Conservation (phyloP, 2,888 invertebrate genomes). For the Lacanobia wlatinum region DNA sequence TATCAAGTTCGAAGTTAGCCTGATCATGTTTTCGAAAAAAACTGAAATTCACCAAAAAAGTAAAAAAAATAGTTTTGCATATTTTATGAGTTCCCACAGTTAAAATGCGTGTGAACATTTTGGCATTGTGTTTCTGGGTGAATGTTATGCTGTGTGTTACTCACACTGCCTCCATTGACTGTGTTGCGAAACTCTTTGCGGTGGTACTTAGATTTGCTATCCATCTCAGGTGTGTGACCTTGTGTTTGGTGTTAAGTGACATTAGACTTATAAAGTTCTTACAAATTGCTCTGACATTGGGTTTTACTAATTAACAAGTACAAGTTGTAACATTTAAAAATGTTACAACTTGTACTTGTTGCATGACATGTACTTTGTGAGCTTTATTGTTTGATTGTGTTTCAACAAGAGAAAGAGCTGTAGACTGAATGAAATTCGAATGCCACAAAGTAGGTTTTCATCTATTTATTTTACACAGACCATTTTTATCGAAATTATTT, state of each 20-base stretch:
- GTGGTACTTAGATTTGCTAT: constrained; percentile 69
- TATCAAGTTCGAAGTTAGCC: constrained; percentile 14
- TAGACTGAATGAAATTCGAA: neutral
- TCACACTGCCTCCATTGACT: constrained; percentile 75
- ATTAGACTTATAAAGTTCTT: constrained; percentile 70
- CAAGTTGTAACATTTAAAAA: constrained; percentile 43
- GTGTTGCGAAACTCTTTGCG: constrained; percentile 79
- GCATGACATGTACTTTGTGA: constrained; percentile 9
- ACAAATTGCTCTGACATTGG: constrained; percentile 67
- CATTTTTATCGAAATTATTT: too few species aligned
- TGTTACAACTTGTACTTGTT: too few species aligned
- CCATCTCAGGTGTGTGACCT: constrained; percentile 81
- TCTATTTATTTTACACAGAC: too few species aligned
- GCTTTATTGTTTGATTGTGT: constrained; percentile 26
- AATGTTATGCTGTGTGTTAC: constrained; percentile 79
- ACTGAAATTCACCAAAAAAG: constrained; percentile 8
- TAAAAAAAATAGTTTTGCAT: constrained; percentile 61
- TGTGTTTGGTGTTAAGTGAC: constrained; percentile 76
- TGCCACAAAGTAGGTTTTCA: neutral
- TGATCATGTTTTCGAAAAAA: constrained; percentile 26
- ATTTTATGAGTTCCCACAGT: constrained; percentile 77
- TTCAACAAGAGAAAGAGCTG: neutral
- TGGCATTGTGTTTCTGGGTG: constrained; percentile 84
- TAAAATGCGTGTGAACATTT: constrained; percentile 84
- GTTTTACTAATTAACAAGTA: constrained; percentile 64